Conservation (phyloP, 2,888 invertebrate genomes). For the Tetramorium bicarinatum region DNA sequence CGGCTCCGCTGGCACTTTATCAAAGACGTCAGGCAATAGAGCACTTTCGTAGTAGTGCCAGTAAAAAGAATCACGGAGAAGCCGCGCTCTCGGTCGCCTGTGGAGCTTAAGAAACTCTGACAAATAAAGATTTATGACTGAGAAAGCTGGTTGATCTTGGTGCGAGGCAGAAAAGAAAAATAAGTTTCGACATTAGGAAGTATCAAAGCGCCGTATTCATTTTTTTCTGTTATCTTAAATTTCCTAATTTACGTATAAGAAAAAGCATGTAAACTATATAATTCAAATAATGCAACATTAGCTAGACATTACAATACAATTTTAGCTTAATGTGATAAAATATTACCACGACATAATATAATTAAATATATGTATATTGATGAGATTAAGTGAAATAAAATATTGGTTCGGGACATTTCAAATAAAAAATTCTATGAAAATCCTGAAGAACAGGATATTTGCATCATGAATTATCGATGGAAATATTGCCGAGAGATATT, state of each 20-base stretch:
- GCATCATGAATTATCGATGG: neutral
- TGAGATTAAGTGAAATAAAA: neutral
- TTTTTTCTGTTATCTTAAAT: neutral
- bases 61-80: conserved; percentile 53
- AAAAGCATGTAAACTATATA: neutral
- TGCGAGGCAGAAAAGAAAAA: conserved; percentile 26
- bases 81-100: conserved; percentile 58
- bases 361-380: too few relatives aligned
- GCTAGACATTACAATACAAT: neutral
- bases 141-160: conserved; percentile 65
- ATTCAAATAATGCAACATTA: neutral
- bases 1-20: conserved; percentile 36
- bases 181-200: conserved; percentile 15
- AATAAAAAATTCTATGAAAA: neutral
- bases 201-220: conserved; percentile 8
- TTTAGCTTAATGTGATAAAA: neutral
- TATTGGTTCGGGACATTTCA: neutral
- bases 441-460: neutral
- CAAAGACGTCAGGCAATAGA: conserved; percentile 46
- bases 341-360: neutral
- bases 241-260: neutral
- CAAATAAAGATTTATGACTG: conserved; percentile 81
- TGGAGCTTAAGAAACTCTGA: conserved; percentile 73
- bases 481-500: neutral
- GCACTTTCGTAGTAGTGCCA: conserved; percentile 35